Evolutionary conservation across 1,140 invertebrate genomes (phyloP).

Genomic region (Hyles vespertilio): DNA sequence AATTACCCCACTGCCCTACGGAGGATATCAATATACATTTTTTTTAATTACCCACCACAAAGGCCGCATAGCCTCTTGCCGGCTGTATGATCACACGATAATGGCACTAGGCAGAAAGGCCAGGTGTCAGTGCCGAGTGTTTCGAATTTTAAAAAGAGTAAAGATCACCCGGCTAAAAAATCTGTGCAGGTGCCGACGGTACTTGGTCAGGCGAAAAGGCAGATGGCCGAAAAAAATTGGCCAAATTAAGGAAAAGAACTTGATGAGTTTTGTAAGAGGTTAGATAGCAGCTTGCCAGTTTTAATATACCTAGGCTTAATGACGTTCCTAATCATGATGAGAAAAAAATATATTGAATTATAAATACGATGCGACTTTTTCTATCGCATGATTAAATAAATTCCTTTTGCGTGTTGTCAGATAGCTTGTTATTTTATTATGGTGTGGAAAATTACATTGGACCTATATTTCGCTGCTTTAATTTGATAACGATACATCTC

Average conservation of each 20-base stretch:
- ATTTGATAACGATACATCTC: too few relatives aligned
- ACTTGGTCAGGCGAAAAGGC: constrained; percentile 56
- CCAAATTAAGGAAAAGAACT: constrained; percentile 32
- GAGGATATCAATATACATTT: constrained; percentile 23
- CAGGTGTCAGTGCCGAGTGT: constrained; percentile 54
- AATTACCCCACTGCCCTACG: constrained; percentile 5
- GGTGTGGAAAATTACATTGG: too few relatives aligned
- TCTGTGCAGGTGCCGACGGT: constrained; percentile 56
- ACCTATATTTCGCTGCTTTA: too few relatives aligned
- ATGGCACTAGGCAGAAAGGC: constrained; percentile 45
- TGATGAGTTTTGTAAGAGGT: too few relatives aligned
- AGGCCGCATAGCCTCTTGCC: constrained; percentile 35
- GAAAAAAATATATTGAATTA: too few relatives aligned
- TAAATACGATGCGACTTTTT: too few relatives aligned
- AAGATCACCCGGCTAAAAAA: constrained; percentile 58
- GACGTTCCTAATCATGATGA: too few relatives aligned
- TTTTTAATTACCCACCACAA: constrained; percentile 22
- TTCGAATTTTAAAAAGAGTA: constrained; percentile 36
- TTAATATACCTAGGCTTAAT: too few relatives aligned
- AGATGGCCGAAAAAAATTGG: constrained; percentile 45
- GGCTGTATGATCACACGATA: constrained; percentile 34
- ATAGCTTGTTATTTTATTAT: too few relatives aligned
- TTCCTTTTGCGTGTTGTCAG: too few relatives aligned
- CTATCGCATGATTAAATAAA: too few relatives aligned
- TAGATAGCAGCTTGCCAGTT: too few relatives aligned